Percentiles rank a stretch among this genome's conserved stretches.
phyloP scores from a whole-genome alignment of 2,888 invertebrate species.

The Trilocha varians region DNA sequence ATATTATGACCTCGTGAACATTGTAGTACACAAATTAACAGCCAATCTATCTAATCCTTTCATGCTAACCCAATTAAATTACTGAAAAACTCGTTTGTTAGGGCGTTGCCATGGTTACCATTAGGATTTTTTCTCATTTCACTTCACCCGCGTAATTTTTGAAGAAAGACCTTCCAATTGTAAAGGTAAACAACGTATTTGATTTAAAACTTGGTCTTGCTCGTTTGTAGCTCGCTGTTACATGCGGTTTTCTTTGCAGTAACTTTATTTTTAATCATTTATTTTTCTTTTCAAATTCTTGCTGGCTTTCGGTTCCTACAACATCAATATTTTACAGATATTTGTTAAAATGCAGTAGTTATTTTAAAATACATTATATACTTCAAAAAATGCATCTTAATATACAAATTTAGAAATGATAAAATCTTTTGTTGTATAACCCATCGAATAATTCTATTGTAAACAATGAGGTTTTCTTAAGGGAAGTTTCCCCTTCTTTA shows the following conservation, averaged over 20 bases:
- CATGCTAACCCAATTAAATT: conserved; percentile 26
- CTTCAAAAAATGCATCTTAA: conserved; percentile 33
- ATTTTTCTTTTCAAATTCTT: too few relatives aligned
- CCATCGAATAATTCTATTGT: conserved; percentile 35
- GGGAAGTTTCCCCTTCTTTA: conserved; percentile 33
- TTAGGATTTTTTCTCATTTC: conserved; percentile 21
- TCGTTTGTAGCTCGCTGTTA: too few relatives aligned
- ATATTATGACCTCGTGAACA: neutral
- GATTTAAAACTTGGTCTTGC: too few relatives aligned
- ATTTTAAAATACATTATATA: too few relatives aligned
- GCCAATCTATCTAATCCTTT: conserved; percentile 17
- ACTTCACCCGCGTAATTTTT: conserved; percentile 25
- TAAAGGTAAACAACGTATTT: conserved; percentile 28
- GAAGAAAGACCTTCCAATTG: conserved; percentile 30
- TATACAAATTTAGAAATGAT: conserved; percentile 29
- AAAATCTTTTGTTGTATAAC: neutral
- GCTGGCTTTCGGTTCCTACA: too few relatives aligned
- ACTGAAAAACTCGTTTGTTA: conserved; percentile 13
- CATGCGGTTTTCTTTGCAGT: too few relatives aligned
- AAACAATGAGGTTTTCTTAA: neutral
- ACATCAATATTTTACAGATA: too few relatives aligned
- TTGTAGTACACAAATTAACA: neutral
- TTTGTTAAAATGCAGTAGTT: too few relatives aligned
- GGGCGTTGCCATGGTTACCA: conserved; percentile 40
- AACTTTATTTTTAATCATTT: too few relatives aligned